These are phyloP conservation scores for Vollenhovia emeryi DNA, from an alignment of 1,140 invertebrate species.

Conservation along the genomic window DNA sequence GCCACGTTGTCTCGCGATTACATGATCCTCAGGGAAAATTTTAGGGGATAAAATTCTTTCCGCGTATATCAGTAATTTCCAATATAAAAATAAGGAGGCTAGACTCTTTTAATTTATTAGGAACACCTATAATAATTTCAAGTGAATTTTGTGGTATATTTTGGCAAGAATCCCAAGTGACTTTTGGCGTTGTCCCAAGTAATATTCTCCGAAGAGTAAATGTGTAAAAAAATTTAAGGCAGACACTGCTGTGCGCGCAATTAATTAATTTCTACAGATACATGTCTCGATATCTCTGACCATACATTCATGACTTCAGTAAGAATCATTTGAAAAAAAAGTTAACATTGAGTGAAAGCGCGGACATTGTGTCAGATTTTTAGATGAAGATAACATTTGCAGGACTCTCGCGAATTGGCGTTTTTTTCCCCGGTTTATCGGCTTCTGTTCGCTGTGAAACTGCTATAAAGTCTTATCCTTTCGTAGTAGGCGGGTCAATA, in stretches of 20 bases:
- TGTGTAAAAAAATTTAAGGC: constrained; percentile 3
- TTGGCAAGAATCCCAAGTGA: background rate
- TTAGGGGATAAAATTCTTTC: too few species aligned
- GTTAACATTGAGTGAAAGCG: background rate
- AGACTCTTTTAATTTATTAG: background rate
- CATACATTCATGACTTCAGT: background rate
- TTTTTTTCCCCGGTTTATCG: constrained; percentile 23
- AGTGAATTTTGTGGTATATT: background rate
- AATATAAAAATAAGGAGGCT: background rate
- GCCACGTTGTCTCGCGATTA: too few species aligned
- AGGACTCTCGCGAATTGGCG: constrained; percentile 1
- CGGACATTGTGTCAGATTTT: background rate
- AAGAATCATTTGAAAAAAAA: background rate
- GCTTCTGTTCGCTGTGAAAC: background rate
- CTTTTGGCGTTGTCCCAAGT: background rate
- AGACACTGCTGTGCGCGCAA: background rate
- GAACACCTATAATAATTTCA: background rate
- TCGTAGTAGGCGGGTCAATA: constrained; percentile 34
- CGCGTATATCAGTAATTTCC: background rate
- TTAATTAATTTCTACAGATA: background rate
- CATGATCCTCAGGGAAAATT: too few species aligned
- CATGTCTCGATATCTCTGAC: background rate
- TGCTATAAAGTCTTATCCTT: constrained; percentile 25
- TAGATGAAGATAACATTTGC: background rate
- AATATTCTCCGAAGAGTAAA: background rate